A percentile compares a stretch with the other conserved stretches of the same genome.
Conservation (phyloP, 2,888 invertebrate genomes). For the Chrysolina americana region DNA sequence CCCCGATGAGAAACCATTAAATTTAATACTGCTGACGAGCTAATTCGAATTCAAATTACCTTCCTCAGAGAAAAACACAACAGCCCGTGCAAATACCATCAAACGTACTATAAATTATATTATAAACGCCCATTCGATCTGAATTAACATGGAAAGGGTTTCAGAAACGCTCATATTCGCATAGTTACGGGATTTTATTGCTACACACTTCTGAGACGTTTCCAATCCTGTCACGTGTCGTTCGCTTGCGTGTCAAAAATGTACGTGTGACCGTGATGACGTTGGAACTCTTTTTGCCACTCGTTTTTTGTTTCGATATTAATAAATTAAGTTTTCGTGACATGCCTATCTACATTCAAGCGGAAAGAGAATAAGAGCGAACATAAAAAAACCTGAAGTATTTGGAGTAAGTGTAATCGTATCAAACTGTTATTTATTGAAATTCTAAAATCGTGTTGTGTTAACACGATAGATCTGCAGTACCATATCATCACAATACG, state of each 20-base stretch:
- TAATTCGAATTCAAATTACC: constrained; percentile 4
- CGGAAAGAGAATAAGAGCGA: not conserved
- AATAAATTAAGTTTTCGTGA: not conserved
- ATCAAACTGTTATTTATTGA: no score
- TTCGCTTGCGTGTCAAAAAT: constrained; percentile 31
- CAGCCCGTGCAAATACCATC: constrained; percentile 22
- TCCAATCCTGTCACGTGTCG: constrained; percentile 30
- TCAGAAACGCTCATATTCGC: constrained; percentile 45
- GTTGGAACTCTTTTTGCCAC: not conserved
- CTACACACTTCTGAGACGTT: constrained; percentile 26
- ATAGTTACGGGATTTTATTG: constrained; percentile 46
- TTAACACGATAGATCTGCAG: no score
- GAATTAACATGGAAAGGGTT: constrained; percentile 52
- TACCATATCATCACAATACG: no score
- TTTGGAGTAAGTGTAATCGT: not conserved
- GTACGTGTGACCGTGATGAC: constrained; percentile 11
- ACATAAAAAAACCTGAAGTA: not conserved
- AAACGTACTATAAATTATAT: constrained; percentile 30
- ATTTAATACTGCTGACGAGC: not conserved
- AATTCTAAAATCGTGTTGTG: no score
- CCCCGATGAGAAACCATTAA: constrained; percentile 3
- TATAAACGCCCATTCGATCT: constrained; percentile 28
- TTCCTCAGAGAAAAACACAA: constrained; percentile 4
- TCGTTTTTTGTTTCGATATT: not conserved
- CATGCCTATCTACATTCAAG: not conserved